These are phyloP conservation scores for Scophthalmus maximus DNA, from an alignment of 2,113 vertebrate species.

Conservation along the genomic window DNA sequence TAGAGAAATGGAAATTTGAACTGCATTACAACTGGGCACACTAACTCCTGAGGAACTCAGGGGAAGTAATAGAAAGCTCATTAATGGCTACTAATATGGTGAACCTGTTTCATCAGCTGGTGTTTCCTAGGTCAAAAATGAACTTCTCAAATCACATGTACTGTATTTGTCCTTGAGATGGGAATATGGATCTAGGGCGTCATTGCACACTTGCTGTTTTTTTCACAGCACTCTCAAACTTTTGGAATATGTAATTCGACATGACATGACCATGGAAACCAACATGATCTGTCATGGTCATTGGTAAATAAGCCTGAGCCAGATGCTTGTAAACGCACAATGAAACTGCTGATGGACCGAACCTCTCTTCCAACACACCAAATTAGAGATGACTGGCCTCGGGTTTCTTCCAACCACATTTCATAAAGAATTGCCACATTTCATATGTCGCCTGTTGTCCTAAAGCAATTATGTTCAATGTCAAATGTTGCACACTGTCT, in stretches of 20 bases:
- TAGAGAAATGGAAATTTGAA: slow-evolving; percentile 7
- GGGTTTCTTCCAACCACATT: slow-evolving; percentile 12
- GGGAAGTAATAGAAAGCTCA: background rate
- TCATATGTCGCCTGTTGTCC: slow-evolving; percentile 6
- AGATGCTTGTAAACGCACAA: slow-evolving; percentile 19
- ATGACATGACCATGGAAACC: slow-evolving; percentile 28
- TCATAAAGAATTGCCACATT: slow-evolving; percentile 12
- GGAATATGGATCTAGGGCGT: background rate
- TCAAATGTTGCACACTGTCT: background rate
- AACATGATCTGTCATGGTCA: slow-evolving; percentile 14
- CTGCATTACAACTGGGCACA: background rate
- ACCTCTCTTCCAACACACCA: slow-evolving; percentile 4
- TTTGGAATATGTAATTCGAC: slow-evolving; percentile 27
- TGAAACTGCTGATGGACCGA: slow-evolving; percentile 23
- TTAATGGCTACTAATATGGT: background rate
- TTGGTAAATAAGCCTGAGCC: background rate
- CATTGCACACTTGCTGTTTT: background rate
- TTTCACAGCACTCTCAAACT: slow-evolving; percentile 18
- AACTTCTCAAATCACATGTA: background rate
- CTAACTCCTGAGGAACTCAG: background rate
- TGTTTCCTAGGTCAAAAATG: background rate
- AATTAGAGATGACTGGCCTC: slow-evolving; percentile 25
- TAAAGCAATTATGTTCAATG: slow-evolving; percentile 11
- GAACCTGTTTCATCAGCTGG: slow-evolving; percentile 3
- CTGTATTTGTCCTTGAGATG: background rate